Base-by-base conservation (phyloP, 2,113 vertebrate genomes). In the Daphoenositta chrysoptera region DNA sequence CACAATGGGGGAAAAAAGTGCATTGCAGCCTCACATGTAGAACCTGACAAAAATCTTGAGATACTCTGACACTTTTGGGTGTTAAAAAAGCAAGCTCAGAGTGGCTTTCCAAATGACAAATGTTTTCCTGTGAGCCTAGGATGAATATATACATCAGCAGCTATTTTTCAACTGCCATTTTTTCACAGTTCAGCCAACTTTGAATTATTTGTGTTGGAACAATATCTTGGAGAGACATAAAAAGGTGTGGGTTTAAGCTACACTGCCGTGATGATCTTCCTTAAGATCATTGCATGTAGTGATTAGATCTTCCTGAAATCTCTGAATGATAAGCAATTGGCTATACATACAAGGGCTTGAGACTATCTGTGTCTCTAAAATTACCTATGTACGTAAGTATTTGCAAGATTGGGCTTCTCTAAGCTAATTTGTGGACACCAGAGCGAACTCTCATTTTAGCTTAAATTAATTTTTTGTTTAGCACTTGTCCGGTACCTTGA, bases 41-140 rank as follows among this genome's bases (percentile, higher is more conserved):
- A 60, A 51, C 23, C 31, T 94, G 80, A 85, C 82, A 89, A 75
- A 96, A 87, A 91, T 81, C 65, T 72, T 69, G 85, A 95, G 64
- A 65, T 39, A 31, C 27, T 88, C 71, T 81, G 79, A 86, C 88
- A 72, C 40, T 77, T 93, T 17, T 15, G 33, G 47, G 66, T 80
- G 53, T 71, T 57, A 51, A 85, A 82, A 94, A 70, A 58, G 39
- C 60, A 82, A 81, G 56, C 65, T 83, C 51, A 45, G 51, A 57
- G 72, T 22, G 60, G 53, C 51, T 89, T 92, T 88, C 72, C 84
- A 69, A 47, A 71, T 78, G 53, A 89, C 51, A 90, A 82, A 96
- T 79, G 57, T 82, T 94, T 37, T 84, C 53, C 57, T 79, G 31
- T 0, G 8, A 92, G 44, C 13, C 44, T 10, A 45, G 31, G 42